Percentiles rank a stretch among this genome's conserved stretches.
Conservation (phyloP, 2,113 vertebrate genomes). For the Brachypodius melanocephalos region DNA sequence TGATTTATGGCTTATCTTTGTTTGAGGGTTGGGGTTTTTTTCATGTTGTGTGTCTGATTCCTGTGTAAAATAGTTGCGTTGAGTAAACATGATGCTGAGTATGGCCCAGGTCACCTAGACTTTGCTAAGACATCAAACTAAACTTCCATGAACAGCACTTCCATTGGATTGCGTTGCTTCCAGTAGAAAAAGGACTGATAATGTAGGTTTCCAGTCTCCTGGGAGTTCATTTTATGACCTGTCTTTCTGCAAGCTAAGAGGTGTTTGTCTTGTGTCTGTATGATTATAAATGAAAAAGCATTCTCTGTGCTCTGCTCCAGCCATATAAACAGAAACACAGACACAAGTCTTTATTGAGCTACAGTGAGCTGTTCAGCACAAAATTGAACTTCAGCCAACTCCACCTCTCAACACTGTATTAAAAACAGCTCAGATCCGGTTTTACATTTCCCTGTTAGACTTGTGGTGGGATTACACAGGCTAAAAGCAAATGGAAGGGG, state of each 20-base stretch:
- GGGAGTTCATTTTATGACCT: constrained; percentile 26
- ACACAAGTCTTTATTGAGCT: constrained; percentile 22
- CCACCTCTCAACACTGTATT: background rate
- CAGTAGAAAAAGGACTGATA: background rate
- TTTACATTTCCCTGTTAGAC: background rate
- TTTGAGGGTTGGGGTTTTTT: too few relatives aligned
- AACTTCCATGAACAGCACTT: background rate
- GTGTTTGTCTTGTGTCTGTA: background rate
- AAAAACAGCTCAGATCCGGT: constrained; percentile 13
- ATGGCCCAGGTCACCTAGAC: background rate
- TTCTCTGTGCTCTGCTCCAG: constrained; percentile 33
- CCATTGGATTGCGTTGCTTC: background rate
- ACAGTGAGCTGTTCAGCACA: constrained; percentile 34
- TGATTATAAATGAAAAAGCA: constrained; percentile 62
- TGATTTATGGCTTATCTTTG: background rate
- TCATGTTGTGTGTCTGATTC: background rate
- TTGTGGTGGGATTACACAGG: background rate
- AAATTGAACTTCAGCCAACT: constrained; percentile 34
- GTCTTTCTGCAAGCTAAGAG: constrained; percentile 38
- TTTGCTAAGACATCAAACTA: background rate
- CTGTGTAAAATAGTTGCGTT: background rate
- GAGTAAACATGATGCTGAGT: background rate
- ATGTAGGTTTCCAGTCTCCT: background rate
- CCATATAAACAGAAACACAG: constrained; percentile 54
- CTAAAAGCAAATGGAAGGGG: background rate